Percentiles rank a stretch among this genome's conserved stretches.
Conservation (phyloP, 2,888 invertebrate genomes). For the Ellobium chinense region DNA sequence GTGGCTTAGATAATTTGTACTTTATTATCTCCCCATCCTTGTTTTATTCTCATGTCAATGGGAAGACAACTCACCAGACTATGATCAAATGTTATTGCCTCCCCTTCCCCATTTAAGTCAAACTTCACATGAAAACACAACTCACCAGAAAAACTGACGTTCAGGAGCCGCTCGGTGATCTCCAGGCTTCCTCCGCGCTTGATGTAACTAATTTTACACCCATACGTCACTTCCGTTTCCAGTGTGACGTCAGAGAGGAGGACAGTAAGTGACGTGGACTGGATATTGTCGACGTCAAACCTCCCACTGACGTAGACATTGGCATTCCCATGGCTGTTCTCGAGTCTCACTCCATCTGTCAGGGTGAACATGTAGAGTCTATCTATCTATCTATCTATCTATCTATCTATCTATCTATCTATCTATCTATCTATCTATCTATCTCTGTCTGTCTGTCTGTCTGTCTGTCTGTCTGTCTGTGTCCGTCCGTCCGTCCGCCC, state of each 20-base stretch:
- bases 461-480: background rate
- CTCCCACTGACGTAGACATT: slow-evolving; percentile 39
- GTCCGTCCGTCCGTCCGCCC: background rate
- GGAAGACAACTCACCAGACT: no score
- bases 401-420: background rate
- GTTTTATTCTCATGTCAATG: no score
- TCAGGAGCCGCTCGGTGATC: slow-evolving; percentile 25
- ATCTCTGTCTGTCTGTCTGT: background rate
- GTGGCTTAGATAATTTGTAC: no score
- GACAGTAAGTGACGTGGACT: slow-evolving; percentile 38
- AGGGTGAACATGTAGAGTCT: no score
- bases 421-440: background rate
- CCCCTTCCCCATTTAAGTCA: no score
- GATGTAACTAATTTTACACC: slow-evolving; percentile 39
- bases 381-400: background rate
- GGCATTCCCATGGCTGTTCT: slow-evolving; percentile 25
- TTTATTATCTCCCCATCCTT: no score
- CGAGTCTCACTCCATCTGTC: slow-evolving; percentile 26
- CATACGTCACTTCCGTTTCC: slow-evolving; percentile 32
- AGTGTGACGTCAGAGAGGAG: slow-evolving; percentile 23
- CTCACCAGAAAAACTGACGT: slow-evolving; percentile 38
- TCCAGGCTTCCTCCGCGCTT: slow-evolving; percentile 24
- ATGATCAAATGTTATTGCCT: no score
- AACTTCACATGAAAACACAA: no score
- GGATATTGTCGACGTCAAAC: slow-evolving; percentile 35